Evolutionary conservation across 2,888 invertebrate genomes (phyloP).

Genomic region (Sinhomidia bicolor): DNA sequence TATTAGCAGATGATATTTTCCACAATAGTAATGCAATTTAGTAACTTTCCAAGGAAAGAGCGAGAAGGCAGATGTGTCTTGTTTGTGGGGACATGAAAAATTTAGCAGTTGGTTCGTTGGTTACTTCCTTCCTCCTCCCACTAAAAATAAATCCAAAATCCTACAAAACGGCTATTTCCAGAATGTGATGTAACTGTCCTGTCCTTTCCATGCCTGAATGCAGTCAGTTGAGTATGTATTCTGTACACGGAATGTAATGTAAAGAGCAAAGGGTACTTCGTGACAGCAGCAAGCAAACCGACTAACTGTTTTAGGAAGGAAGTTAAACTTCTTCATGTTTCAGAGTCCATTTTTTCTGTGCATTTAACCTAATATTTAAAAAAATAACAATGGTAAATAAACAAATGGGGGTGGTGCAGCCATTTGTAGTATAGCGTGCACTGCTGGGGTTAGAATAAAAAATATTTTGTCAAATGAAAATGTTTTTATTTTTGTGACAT

Average conservation of each 20-base stretch:
- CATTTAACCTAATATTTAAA: not conserved
- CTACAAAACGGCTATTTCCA: not conserved
- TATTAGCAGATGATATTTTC: not conserved
- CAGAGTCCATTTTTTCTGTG: not conserved
- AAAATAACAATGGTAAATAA: not conserved
- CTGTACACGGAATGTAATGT: not conserved
- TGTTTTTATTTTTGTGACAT: not conserved
- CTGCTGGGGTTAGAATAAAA: not conserved
- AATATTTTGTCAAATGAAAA: not conserved
- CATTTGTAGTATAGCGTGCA: not conserved
- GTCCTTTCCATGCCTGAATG: not conserved
- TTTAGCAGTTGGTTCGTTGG: slow-evolving; percentile 3
- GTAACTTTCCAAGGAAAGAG: not conserved
- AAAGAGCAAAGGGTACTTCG: not conserved
- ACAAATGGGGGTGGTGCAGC: not conserved
- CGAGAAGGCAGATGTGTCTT: not conserved
- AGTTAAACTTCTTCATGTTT: not conserved
- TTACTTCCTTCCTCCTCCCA: not conserved
- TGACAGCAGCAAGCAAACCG: not conserved
- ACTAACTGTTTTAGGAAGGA: not conserved
- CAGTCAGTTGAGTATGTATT: too few species aligned
- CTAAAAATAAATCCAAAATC: not conserved
- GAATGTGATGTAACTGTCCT: not conserved
- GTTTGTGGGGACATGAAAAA: not conserved
- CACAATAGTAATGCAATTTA: not conserved